These are phyloP conservation scores for Acromyrmex charruanus DNA, from an alignment of 1,140 invertebrate species.

Conservation along the genomic window DNA sequence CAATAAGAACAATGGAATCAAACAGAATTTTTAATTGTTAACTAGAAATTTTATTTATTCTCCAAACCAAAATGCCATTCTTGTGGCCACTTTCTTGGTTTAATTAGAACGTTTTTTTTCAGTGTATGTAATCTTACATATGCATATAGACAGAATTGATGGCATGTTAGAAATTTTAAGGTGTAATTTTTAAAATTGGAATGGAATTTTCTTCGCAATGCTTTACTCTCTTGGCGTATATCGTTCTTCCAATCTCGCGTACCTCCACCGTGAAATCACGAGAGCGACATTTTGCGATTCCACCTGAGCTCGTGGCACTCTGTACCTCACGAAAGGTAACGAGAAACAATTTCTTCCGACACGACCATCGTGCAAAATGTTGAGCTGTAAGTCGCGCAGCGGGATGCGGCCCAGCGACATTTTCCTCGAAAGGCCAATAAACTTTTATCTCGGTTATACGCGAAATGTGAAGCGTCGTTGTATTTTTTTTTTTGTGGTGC, in stretches of 20 bases:
- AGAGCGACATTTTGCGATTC: conserved; percentile 16
- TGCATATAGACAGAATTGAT: neutral
- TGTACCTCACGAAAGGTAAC: conserved; percentile 7
- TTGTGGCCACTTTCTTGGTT: no score
- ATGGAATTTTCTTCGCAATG: neutral
- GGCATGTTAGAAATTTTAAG: neutral
- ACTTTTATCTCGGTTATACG: conserved; percentile 58
- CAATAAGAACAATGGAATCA: no score
- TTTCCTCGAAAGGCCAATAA: conserved; percentile 62
- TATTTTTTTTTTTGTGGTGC: conserved; percentile 25
- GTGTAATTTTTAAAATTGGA: neutral
- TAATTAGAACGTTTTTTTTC: no score
- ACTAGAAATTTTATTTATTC: no score
- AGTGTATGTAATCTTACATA: neutral
- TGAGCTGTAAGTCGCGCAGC: conserved; percentile 35
- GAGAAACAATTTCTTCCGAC: conserved; percentile 51
- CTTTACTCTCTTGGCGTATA: neutral
- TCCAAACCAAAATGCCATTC: no score
- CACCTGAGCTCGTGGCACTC: conserved; percentile 2
- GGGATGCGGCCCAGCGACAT: conserved; percentile 26
- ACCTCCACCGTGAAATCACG: conserved; percentile 25
- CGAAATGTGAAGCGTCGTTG: conserved; percentile 44
- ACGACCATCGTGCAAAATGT: conserved; percentile 39
- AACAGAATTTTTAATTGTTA: no score
- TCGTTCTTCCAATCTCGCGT: conserved; percentile 18